phyloP scores from a whole-genome alignment of 2,888 invertebrate species.

The Platerodrilus igneus region DNA sequence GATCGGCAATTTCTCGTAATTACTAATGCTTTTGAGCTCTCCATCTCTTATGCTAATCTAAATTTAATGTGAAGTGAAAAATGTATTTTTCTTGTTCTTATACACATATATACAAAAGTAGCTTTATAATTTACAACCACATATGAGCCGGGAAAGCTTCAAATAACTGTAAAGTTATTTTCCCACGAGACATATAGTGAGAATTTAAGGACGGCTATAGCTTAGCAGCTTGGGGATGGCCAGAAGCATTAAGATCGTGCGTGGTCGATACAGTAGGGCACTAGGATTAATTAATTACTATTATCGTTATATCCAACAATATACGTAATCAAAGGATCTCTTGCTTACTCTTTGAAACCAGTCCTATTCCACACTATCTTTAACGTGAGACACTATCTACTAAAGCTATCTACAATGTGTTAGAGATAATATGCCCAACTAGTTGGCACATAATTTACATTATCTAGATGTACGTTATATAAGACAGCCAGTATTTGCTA shows the following conservation, averaged over 20 bases:
- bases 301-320: slow-evolving; percentile 16
- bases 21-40: no score
- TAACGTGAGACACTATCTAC: slow-evolving; percentile 3
- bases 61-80: no score
- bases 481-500: no score
- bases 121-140: no score
- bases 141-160: no score
- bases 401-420: slow-evolving; percentile 18
- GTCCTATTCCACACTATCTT: background rate
- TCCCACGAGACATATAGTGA: slow-evolving; percentile 20
- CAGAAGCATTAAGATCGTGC: slow-evolving; percentile 38
- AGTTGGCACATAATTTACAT: slow-evolving; percentile 28
- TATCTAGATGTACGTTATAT: no score
- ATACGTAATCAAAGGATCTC: slow-evolving; percentile 12
- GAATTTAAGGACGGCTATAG: slow-evolving; percentile 21
- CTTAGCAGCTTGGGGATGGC: slow-evolving; percentile 21
- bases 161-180: no score
- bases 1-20: no score
- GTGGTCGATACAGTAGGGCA: slow-evolving; percentile 32
- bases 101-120: no score
- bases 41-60: no score
- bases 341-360: slow-evolving; percentile 9
- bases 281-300: slow-evolving; percentile 27
- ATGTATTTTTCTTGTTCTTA: no score
- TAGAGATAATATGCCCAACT: slow-evolving; percentile 22